Conservation (phyloP, 1,140 invertebrate species). For the Dreissena polymorpha region DNA sequence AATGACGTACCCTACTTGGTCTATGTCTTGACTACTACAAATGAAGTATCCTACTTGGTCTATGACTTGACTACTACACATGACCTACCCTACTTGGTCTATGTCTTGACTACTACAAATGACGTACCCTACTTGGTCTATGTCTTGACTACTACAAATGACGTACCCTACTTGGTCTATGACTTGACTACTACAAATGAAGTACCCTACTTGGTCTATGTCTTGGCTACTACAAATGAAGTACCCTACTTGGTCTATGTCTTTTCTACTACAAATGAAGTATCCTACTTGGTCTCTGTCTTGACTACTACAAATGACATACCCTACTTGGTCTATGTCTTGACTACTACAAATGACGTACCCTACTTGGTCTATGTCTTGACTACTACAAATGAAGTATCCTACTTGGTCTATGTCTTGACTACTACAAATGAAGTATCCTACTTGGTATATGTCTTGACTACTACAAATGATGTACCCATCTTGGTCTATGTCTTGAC, state of each 20-base stretch:
- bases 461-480: conserved; percentile 80
- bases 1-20: conserved; percentile 84
- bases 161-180: conserved; percentile 84
- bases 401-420: conserved; percentile 83
- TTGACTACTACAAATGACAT: conserved; percentile 38
- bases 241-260: conserved; percentile 84
- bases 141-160: too few species aligned
- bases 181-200: background rate
- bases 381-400: conserved; percentile 58
- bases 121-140: conserved; percentile 84
- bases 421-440: conserved; percentile 75
- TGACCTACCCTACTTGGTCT: conserved; percentile 84
- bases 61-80: too few species aligned
- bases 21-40: too few species aligned
- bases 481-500: conserved; percentile 80
- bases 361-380: conserved; percentile 84
- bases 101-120: too few species aligned
- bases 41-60: conserved; percentile 84
- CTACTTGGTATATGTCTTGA: conserved; percentile 82
- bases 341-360: conserved; percentile 50
- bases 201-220: conserved; percentile 84
- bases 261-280: conserved; percentile 22
- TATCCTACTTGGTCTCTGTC: conserved; percentile 84
- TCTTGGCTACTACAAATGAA: conserved; percentile 11
- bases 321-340: conserved; percentile 84